Base-by-base conservation (phyloP, 2,797 vertebrate genomes). In the Acestrorhynchus altus region DNA sequence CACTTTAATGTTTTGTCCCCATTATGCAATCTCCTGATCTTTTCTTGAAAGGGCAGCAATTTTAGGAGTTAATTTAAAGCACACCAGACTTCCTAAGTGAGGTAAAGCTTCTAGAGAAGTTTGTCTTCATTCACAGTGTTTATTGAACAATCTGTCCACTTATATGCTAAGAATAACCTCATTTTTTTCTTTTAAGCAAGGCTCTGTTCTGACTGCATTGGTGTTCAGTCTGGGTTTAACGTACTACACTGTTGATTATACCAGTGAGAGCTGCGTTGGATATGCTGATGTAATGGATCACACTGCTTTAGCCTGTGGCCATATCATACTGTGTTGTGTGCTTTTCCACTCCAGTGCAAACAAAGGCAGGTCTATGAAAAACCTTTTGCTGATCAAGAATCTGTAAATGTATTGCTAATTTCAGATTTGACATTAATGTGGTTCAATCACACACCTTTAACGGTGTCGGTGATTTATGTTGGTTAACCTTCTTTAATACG, bases 1-100 rank as follows among this genome's bases (percentile, higher is more conserved):
- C 35, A 74, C 22, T 24, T 63, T 60, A 47, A 57, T 61, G 66
- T 61, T 46, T 12, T 56, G 20, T 64, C 69, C 56, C 31, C 54
- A 13, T 68, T 20, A 60, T 71, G 68, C 44, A 22, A 54, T 28
- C 61, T 64, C 59, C 26, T 70, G 47, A 42, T 22, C 22, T 40
- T 24, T 65, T 65, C 20, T 42, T 59, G 4, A 56, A 59, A 67
- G 61, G 31, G n/a, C 60, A 22, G 5, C 42, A 51, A 18, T 49
- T 28, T 28, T 66, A 22, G 20, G 5, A 10, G 63, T 49, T 57
- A 0, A 51, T 56, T 66, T 56, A 42, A 75, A 75, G 12, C 1
- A 4, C 0, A 3, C 31, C 15, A 0, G 22, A 24, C 54, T 49
- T 68, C 44, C 16, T 61, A 22, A 52, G 22, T 42, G 15, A 26